Evolutionary conservation across 2,113 vertebrate species (phyloP).

Genomic region (Butorides virescens): DNA sequence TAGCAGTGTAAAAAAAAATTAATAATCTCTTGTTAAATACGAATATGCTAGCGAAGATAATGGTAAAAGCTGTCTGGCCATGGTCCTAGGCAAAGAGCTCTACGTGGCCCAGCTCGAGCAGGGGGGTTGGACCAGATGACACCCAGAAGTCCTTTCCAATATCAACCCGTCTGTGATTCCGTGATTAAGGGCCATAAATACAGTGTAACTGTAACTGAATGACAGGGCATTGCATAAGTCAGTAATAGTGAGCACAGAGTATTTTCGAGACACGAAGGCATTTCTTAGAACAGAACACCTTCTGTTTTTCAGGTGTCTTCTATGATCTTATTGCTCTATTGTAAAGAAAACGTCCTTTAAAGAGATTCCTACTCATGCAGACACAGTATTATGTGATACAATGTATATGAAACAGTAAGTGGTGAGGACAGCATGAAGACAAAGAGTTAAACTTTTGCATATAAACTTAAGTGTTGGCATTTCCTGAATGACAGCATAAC

Average conservation of each 20-base stretch:
- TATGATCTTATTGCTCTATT: background rate
- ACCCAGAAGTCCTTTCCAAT: background rate
- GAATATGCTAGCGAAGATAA: background rate
- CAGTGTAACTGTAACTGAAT: background rate
- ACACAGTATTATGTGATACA: background rate
- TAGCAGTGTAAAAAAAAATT: background rate
- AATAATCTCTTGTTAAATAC: background rate
- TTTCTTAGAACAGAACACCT: background rate
- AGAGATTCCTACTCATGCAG: background rate
- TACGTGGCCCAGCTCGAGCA: background rate
- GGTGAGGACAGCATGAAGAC: background rate
- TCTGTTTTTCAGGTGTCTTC: background rate
- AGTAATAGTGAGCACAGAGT: background rate
- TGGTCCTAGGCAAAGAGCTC: background rate
- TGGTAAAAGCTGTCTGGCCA: background rate
- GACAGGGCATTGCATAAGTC: background rate
- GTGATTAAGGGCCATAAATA: background rate
- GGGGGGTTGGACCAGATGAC: background rate
- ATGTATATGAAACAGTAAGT: background rate
- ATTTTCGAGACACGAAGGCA: background rate
- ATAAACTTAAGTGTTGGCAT: conserved; percentile 4
- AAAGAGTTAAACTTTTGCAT: background rate
- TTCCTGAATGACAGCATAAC: conserved; percentile 36
- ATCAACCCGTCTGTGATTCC: background rate
- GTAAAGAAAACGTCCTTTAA: background rate